Evolutionary conservation across 1,140 invertebrate species (phyloP).

Genomic region (Anastatus disparis): DNA sequence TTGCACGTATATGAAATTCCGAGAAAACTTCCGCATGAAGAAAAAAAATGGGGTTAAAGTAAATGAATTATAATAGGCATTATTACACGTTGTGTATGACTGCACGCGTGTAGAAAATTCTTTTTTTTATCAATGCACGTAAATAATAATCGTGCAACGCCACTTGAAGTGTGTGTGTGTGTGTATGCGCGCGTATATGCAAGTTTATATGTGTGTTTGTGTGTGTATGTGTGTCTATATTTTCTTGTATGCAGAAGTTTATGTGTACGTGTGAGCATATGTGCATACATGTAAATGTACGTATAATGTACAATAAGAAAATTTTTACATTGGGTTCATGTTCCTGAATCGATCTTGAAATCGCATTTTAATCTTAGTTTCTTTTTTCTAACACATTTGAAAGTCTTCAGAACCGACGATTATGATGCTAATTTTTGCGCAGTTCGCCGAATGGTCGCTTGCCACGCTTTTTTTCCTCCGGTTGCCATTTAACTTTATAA

Average conservation of each 20-base stretch:
- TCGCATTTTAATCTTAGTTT: slow-evolving; percentile 31
- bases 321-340: too few relatives aligned
- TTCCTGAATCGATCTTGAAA: slow-evolving; percentile 28
- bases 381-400: neutral
- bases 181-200: neutral
- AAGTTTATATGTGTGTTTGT: too few relatives aligned
- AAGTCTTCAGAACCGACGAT: slow-evolving; percentile 8
- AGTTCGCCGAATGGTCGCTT: neutral
- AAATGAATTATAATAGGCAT: slow-evolving; percentile 33
- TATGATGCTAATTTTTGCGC: slow-evolving; percentile 33
- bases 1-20: neutral
- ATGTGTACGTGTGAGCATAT: too few relatives aligned
- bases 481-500: neutral
- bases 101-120: slow-evolving; percentile 6
- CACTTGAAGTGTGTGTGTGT: too few relatives aligned
- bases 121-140: slow-evolving; percentile 29
- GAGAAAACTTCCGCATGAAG: neutral
- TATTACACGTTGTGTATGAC: slow-evolving; percentile 3
- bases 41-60: neutral
- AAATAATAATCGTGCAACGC: slow-evolving; percentile 24
- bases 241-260: too few relatives aligned
- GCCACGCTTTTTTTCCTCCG: slow-evolving; percentile 15
- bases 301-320: too few relatives aligned
- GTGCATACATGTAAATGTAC: too few relatives aligned
- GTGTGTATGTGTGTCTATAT: too few relatives aligned